Conservation (phyloP, 2,888 invertebrate genomes). For the Lamproptera curius region DNA sequence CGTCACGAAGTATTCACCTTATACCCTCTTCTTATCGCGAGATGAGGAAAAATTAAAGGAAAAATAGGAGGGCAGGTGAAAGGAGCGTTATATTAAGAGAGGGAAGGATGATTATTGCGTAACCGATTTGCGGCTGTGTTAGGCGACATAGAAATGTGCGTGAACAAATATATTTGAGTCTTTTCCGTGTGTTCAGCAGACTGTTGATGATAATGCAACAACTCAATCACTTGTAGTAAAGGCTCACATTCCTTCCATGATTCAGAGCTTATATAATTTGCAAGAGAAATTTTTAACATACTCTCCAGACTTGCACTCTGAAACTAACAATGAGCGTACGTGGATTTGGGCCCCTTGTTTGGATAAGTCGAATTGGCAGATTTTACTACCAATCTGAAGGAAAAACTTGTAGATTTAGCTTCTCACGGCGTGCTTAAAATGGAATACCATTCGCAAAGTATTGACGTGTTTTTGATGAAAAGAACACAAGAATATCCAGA, state of each 20-base stretch:
- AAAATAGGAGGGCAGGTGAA: slow-evolving; percentile 31
- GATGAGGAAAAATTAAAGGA: no score
- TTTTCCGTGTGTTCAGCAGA: slow-evolving; percentile 31
- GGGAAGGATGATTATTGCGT: no score
- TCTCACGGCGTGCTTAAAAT: slow-evolving; percentile 34
- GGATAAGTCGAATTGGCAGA: slow-evolving; percentile 30
- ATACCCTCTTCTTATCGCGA: no score
- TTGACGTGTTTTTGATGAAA: slow-evolving; percentile 34
- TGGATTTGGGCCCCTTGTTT: slow-evolving; percentile 34
- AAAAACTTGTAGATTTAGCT: slow-evolving; percentile 30
- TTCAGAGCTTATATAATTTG: slow-evolving; percentile 23
- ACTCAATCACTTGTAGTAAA: no score
- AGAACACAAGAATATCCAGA: slow-evolving; percentile 31
- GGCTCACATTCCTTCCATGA: slow-evolving; percentile 33
- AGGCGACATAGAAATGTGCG: no score
- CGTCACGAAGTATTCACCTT: no score
- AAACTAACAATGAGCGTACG: slow-evolving; percentile 33
- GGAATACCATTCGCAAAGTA: no score
- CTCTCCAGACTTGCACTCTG: no score
- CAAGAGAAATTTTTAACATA: slow-evolving; percentile 31
- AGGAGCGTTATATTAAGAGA: slow-evolving; percentile 29
- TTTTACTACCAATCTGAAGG: slow-evolving; percentile 32
- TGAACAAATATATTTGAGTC: slow-evolving; percentile 27
- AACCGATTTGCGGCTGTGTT: no score
- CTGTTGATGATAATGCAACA: slow-evolving; percentile 29